Conservation (phyloP, 2,888 invertebrate species). For the Pheosia tremula region DNA sequence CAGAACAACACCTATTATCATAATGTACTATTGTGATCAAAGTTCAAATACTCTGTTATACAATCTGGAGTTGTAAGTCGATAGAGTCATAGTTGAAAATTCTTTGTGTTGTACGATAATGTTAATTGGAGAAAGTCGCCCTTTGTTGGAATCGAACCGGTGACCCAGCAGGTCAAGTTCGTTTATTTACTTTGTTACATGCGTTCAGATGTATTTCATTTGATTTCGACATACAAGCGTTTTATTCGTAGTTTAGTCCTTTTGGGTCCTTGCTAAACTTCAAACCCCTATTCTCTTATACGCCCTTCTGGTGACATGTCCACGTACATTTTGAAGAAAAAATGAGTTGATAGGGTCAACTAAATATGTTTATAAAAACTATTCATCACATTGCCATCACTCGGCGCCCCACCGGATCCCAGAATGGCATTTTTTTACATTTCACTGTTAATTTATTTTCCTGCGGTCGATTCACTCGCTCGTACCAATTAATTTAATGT, state of each 20-base stretch:
- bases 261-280: not conserved
- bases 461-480: conserved; percentile 2
- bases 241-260: conserved; percentile 8
- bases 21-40: not conserved
- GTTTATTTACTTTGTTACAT: conserved; percentile 14
- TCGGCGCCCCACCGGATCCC: too few species aligned
- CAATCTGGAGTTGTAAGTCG: conserved; percentile 11
- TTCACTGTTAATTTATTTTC: conserved; percentile 3
- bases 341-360: too few species aligned
- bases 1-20: not conserved
- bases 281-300: too few species aligned
- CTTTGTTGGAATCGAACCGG: conserved; percentile 27
- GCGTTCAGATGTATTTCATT: conserved; percentile 15
- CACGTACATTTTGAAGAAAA: too few species aligned
- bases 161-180: conserved; percentile 16
- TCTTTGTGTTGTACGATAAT: conserved; percentile 6
- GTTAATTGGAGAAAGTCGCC: conserved; percentile 30
- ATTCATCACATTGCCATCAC: too few species aligned
- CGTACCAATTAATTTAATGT: conserved; percentile 30
- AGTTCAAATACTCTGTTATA: conserved; percentile 2
- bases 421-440: not conserved
- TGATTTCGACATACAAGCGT: conserved; percentile 14
- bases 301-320: too few species aligned
- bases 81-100: conserved; percentile 3
- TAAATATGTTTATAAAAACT: too few species aligned